Base-by-base conservation (phyloP, 2,888 invertebrate species). In the Phania funesta region DNA sequence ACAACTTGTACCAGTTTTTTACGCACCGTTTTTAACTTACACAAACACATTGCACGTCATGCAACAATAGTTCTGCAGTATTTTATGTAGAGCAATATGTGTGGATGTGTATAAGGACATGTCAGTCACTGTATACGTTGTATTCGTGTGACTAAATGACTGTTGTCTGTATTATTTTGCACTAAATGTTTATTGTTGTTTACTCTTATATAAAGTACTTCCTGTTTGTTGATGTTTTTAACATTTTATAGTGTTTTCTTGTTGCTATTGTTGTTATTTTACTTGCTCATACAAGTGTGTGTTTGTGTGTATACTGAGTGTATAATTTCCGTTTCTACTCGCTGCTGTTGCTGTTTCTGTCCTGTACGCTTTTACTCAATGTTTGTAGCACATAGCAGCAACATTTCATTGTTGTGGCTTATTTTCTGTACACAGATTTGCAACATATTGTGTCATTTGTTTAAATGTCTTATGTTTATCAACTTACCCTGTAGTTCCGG, bases 121-220 rank as follows among this genome's bases (percentile, higher is more conserved):
- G 52, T 29, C 52, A 22, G 35, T 50, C 65, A 22, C 62, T 75
- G 60, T 68, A 41, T 22, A 38, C 35, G 38, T 41, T 41, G 32
- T 74, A 46, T 16, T 62, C 68, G 29, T 74, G 46, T 75, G 22
- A 32, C 32, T 76, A 18, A n/a, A 22, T 50, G 41, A 62, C 62
- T 73, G 41, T 52, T 32, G 60, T 64, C 44, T 46, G 24, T 44
- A 50, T 41, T 64, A 64, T 73, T 73, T 44, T 70, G 50, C 32
- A 50, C 67, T 67, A 67, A 50, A 79, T 74, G 65, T 67, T 80
- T 60, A 54, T 75, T 83, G 75, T 79, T 79, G 71, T 79, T 75
- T 79, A 62, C 71, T 71, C 71, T 75, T 54, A 54, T 62, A 78
- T 70, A 74, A 78, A 82, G 78, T 82, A 70, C 73, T 78, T 82